phyloP scores from a whole-genome alignment of 2,888 invertebrate genomes.

The Protula sp. region DNA sequence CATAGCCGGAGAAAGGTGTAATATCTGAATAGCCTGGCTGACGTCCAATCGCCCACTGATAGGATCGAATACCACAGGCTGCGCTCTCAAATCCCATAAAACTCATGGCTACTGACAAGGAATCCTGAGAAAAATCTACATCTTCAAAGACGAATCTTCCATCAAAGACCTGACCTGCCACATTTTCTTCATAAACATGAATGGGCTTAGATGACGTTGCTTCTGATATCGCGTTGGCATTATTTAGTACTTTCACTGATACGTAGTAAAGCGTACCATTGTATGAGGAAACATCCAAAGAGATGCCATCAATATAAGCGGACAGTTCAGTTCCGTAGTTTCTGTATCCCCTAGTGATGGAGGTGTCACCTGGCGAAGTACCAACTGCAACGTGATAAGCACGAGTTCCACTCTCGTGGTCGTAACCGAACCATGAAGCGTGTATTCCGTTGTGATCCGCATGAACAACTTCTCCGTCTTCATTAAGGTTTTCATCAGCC shows the following conservation, averaged over 20 bases:
- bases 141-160: not conserved
- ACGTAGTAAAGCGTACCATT: not conserved
- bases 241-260: not conserved
- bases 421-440: not conserved
- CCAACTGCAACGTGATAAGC: not conserved
- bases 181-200: not conserved
- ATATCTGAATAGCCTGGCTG: not conserved
- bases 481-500: not conserved
- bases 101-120: not conserved
- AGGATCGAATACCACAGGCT: not conserved
- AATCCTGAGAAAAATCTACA: not conserved
- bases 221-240: not conserved
- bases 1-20: not conserved
- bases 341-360: not conserved
- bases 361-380: not conserved
- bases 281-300: not conserved
- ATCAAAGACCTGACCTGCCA: not conserved
- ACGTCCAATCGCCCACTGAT: not conserved
- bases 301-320: not conserved
- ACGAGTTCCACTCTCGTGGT: not conserved
- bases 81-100: not conserved
- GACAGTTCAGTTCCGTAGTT: not conserved
- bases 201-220: not conserved
- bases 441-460: not conserved
- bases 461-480: not conserved